These are phyloP conservation scores for Noctua janthina DNA, from an alignment of 2,888 invertebrate species.

Conservation along the genomic window DNA sequence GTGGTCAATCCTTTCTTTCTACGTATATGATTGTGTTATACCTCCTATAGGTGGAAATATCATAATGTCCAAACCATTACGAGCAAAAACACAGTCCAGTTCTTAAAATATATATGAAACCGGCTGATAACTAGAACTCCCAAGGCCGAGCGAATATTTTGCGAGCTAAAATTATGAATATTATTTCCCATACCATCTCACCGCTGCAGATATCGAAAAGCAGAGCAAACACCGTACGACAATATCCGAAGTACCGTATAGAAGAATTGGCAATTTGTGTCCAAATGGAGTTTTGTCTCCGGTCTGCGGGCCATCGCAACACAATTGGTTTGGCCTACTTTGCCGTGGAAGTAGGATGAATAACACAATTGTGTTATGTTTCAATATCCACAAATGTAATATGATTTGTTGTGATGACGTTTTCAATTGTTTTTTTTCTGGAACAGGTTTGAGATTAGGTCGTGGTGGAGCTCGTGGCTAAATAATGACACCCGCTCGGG, in stretches of 20 bases:
- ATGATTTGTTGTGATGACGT: not conserved
- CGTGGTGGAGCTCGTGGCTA: no score
- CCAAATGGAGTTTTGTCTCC: slow-evolving; percentile 14
- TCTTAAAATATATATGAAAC: not conserved
- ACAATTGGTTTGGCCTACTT: slow-evolving; percentile 24
- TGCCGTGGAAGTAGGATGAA: not conserved
- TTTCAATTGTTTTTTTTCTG: not conserved
- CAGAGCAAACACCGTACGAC: not conserved
- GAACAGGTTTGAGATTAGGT: not conserved
- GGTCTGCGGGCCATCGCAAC: not conserved
- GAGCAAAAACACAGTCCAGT: not conserved
- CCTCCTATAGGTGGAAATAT: not conserved
- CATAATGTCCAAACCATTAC: not conserved
- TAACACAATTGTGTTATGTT: slow-evolving; percentile 21
- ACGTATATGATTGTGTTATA: not conserved
- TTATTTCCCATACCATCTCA: not conserved
- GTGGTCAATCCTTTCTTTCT: not conserved
- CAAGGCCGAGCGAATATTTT: not conserved
- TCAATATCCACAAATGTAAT: slow-evolving; percentile 9
- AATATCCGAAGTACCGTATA: slow-evolving; percentile 14
- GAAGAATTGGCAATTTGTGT: slow-evolving; percentile 51
- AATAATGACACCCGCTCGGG: no score
- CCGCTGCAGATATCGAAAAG: not conserved
- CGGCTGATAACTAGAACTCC: not conserved
- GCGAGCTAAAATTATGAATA: not conserved